These are phyloP conservation scores for Delia radicum DNA, from an alignment of 1,140 invertebrate genomes.

Conservation along the genomic window DNA sequence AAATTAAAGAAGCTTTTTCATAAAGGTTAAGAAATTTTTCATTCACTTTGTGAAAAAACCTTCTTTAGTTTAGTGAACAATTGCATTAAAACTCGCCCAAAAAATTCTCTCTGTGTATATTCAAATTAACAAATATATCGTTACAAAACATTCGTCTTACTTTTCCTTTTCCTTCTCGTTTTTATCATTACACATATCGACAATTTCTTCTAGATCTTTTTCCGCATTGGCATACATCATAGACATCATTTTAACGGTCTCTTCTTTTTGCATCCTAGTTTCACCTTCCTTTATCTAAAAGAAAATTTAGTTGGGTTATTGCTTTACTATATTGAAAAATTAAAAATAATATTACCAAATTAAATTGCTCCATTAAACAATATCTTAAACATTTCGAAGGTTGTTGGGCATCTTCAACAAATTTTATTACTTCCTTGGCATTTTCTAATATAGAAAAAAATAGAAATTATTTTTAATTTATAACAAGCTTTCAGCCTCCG, in stretches of 20 bases:
- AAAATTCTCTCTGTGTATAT: too few relatives aligned
- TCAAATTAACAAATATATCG: too few relatives aligned
- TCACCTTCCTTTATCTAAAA: conserved; percentile 29
- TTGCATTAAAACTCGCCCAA: too few relatives aligned
- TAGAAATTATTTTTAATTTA: neutral
- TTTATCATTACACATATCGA: conserved; percentile 12
- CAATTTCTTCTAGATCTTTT: conserved; percentile 24
- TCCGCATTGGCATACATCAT: conserved; percentile 41
- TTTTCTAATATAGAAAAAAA: conserved; percentile 26
- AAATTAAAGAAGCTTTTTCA: neutral
- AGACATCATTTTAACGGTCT: conserved; percentile 38
- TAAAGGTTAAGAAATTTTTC: too few relatives aligned
- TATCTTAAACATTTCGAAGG: conserved; percentile 44
- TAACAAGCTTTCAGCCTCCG: too few relatives aligned
- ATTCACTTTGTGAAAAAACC: too few relatives aligned
- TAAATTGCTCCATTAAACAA: conserved; percentile 43
- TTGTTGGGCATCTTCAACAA: conserved; percentile 36
- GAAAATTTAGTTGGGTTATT: too few relatives aligned
- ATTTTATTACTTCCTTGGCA: conserved; percentile 38
- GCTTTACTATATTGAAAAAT: too few relatives aligned
- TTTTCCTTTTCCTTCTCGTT: conserved; percentile 29
- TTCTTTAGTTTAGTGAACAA: too few relatives aligned
- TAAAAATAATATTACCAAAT: conserved; percentile 32
- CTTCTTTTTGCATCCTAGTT: conserved; percentile 32
- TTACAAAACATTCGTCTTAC: too few relatives aligned